Conservation (phyloP, 2,797 vertebrate genomes). For the Epinephelus malabaricus region DNA sequence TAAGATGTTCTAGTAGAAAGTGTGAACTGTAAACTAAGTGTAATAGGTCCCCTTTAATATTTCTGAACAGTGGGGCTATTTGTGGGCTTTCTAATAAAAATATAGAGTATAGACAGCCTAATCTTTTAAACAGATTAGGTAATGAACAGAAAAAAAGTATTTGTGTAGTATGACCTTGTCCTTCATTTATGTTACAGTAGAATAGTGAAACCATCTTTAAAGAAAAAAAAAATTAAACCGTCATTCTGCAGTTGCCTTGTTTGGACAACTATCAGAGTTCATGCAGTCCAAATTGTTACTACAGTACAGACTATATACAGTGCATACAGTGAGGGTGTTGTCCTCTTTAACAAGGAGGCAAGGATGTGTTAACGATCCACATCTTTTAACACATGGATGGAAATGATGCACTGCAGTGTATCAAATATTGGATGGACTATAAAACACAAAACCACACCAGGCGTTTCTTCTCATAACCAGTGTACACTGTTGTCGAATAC, state of each 20-base stretch:
- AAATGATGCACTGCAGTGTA: background rate
- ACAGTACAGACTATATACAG: background rate
- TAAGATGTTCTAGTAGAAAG: too few relatives aligned
- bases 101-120: background rate
- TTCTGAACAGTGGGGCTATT: background rate
- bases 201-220: background rate
- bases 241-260: background rate
- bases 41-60: too few relatives aligned
- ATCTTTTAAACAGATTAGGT: slow-evolving; percentile 14
- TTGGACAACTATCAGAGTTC: background rate
- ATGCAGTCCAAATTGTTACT: background rate
- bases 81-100: background rate
- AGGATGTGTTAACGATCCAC: background rate
- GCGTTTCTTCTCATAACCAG: background rate
- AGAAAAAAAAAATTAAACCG: background rate
- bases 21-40: too few relatives aligned
- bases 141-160: background rate
- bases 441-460: slow-evolving; percentile 3
- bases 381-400: background rate
- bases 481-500: background rate
- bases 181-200: slow-evolving; percentile 24
- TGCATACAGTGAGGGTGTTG: background rate
- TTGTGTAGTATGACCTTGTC: slow-evolving; percentile 10
- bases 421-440: background rate
- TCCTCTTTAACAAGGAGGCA: background rate